Evolutionary conservation across 2,113 vertebrate genomes (phyloP).

Genomic region (Seriola dumerili): DNA sequence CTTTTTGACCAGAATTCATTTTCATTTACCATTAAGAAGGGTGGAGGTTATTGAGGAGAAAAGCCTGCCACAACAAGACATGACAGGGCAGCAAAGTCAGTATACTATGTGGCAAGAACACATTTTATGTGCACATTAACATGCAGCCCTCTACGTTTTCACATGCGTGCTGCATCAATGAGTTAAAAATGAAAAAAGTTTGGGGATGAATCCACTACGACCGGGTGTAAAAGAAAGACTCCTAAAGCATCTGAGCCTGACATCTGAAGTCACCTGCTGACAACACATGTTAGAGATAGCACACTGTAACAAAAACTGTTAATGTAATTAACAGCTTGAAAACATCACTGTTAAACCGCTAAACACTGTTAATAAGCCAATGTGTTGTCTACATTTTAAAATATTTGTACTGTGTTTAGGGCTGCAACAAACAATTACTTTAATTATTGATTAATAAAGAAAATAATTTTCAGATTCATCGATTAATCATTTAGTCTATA

Average conservation of each 20-base stretch:
- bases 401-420: no score
- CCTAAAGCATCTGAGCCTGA: no score
- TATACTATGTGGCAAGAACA: neutral
- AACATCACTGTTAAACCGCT: neutral
- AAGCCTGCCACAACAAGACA: neutral
- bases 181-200: no score
- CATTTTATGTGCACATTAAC: neutral
- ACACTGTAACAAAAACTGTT: neutral
- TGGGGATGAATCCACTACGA: no score
- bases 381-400: neutral
- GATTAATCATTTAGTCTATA: neutral
- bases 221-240: no score
- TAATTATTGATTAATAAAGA: neutral
- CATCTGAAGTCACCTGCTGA: neutral
- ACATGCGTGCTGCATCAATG: no score
- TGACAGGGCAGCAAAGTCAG: neutral
- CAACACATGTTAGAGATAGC: neutral
- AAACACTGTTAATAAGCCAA: neutral
- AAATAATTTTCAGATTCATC: neutral
- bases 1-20: slow-evolving; percentile 48
- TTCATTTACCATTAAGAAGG: slow-evolving; percentile 21
- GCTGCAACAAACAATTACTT: no score
- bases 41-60: neutral
- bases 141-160: neutral
- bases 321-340: neutral